Base-by-base conservation (phyloP, 2,888 invertebrate genomes). In the Drosophila algonquin region DNA sequence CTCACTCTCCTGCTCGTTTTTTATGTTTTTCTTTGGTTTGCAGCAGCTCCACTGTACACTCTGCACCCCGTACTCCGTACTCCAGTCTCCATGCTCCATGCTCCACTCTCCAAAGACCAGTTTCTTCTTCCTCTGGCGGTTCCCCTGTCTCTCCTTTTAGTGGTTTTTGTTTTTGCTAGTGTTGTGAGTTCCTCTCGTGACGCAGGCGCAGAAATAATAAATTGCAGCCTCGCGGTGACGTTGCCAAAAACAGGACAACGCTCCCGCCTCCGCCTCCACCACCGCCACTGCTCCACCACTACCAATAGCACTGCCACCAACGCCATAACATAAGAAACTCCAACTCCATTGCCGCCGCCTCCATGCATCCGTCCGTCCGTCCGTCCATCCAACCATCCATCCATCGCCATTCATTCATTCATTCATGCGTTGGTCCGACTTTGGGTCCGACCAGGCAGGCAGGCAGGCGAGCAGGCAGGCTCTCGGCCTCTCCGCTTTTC, bases 201-300 rank as follows among this genome's bases (percentile, higher is more conserved):
- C 85, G 85, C 81, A 73, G 86, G 72, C 81, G 64, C 70, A 76
- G 65, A 77, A 68, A 83, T 73, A 65, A 82, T 87, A 87, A 79
- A 83, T 85, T 80, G 80, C 72, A 77, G 82, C 58, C 53, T 72
- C 70, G 77, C 76, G 75, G 80, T 86, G 84, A 80, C 87, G 87
- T 83, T 83, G 81, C 84, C 86, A 75, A 88, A 86, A 83, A 83
- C 81, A 83, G 88, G 84, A 86, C 87, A 75, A 81, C 74, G 63
- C 68, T 56, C 64, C 54, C 57, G 53, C 57, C 57, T 58, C 56
- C 47, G 54, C 52, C 32, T 12, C 32, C 47, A 24, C n/a, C 68
- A 67, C 16, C 16, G 16, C 10, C 30, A 46, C 72, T 69, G 76
- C 70, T 75, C 73, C 76, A 65, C 53, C 51, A 35, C 44, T 50